Evolutionary conservation across 2,797 vertebrate species (phyloP).

Genomic region (Notolabrus celidotus): DNA sequence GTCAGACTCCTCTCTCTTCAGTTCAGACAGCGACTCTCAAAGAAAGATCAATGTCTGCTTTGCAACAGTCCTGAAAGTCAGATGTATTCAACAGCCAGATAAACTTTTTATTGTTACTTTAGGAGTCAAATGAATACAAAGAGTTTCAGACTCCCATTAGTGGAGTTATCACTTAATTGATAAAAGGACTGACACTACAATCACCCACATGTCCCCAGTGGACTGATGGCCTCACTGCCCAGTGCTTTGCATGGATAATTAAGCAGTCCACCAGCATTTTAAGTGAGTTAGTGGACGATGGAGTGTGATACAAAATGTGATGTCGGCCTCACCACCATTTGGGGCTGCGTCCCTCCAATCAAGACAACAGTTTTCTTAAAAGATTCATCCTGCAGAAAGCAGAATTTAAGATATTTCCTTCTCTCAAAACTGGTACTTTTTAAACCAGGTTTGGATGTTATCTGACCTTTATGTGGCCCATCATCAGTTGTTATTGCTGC

Average conservation of each 20-base stretch:
- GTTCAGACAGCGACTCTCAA: slow-evolving; percentile 21
- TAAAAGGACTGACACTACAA: slow-evolving; percentile 14
- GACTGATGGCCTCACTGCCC: background rate
- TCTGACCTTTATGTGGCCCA: too few relatives aligned
- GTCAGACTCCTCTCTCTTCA: slow-evolving; percentile 6
- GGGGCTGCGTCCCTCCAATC: too few relatives aligned
- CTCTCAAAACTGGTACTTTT: too few relatives aligned
- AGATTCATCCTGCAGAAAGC: too few relatives aligned
- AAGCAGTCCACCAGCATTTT: slow-evolving; percentile 1
- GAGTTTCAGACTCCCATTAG: background rate
- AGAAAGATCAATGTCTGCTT: slow-evolving; percentile 63
- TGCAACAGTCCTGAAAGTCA: slow-evolving; percentile 63
- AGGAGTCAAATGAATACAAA: slow-evolving; percentile 27
- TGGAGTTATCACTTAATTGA: slow-evolving; percentile 9
- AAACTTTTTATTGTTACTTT: slow-evolving; percentile 49
- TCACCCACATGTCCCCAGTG: background rate
- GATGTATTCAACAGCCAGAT: slow-evolving; percentile 53
- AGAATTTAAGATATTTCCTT: too few relatives aligned
- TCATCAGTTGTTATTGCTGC: too few relatives aligned
- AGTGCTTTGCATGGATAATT: background rate
- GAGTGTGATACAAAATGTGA: too few relatives aligned
- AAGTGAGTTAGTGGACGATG: background rate
- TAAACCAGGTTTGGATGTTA: too few relatives aligned
- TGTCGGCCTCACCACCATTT: too few relatives aligned
- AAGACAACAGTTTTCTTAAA: too few relatives aligned